Base-by-base conservation (phyloP, 2,113 vertebrate genomes). In the Entomyzon cyanotis region DNA sequence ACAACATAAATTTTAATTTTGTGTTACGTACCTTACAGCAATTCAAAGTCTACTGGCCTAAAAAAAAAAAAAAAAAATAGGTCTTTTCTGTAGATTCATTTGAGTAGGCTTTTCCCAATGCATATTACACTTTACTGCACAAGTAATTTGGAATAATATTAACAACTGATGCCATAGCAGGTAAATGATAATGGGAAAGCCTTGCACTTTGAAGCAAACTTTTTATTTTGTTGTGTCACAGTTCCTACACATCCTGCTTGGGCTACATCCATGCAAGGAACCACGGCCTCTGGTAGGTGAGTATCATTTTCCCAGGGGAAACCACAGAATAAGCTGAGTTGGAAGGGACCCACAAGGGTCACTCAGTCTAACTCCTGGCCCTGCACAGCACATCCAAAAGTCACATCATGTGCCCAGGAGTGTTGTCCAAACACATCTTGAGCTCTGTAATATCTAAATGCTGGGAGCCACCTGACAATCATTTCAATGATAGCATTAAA, bases 251-350 rank as follows among this genome's bases (percentile, higher is more conserved):
- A 37, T 39, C 82, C 42, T 50, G 19, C 60, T 53, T 69, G 28
- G 37, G n/a, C 44, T 87, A 12, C 0, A 0, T 21, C 70, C 4
- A 1, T 9, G 8, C 15, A 58, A 15, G 1, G 3, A 80, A 86
- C 10, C 31, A 37, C 0, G 2, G n/a, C 9, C 30, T 31, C 64
- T 50, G 25, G 64, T 10, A 53, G 37, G 7, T 0, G 0, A 52
- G 13, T 2, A 7, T 21, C 18, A 11, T 69, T 63, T 50, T 58
- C 39, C 28, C 68, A 74, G n/a, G 14, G 4, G 27, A 74, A 91
- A 67, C 1, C 44, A 67, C 52, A 50, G 37, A 59, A 59, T 14
- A 14, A 55, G 18, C 41, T 33, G 28, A 76, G 17, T 2, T 44
- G 53, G 44, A 50, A 67, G 20, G 21, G 21, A 86, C 44, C 31